A percentile compares a stretch with the other conserved stretches of the same genome.
Evolutionary conservation across 2,888 invertebrate species (phyloP).

Genomic region (Andrena chrysosceles): DNA sequence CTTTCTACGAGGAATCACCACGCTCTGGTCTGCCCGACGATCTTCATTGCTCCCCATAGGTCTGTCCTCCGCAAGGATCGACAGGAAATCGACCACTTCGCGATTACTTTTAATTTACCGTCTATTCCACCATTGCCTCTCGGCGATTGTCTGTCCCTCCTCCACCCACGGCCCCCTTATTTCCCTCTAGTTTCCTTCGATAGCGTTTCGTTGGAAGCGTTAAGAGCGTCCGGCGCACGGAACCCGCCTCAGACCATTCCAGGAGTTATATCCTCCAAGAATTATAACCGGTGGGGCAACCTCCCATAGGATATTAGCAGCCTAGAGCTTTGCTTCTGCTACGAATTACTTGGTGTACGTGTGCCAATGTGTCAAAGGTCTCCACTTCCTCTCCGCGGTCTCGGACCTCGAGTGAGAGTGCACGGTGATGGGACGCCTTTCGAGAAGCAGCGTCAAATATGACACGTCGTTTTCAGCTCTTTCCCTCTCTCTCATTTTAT

Average conservation of each 20-base stretch:
- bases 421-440: no score
- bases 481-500: no score
- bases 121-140: conserved; percentile 44
- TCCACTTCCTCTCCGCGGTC: neutral
- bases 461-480: no score
- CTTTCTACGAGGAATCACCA: neutral
- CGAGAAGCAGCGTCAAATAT: no score
- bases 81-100: conserved; percentile 52
- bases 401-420: neutral
- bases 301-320: conserved; percentile 56
- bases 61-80: neutral
- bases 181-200: conserved; percentile 22
- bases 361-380: conserved; percentile 24
- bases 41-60: neutral
- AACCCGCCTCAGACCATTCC: conserved; percentile 42
- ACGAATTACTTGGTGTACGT: neutral
- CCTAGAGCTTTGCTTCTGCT: neutral
- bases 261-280: conserved; percentile 63
- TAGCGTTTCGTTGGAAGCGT: conserved; percentile 34
- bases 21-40: neutral
- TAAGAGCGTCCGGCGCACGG: conserved; percentile 51
- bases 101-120: conserved; percentile 60
- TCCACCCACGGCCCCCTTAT: neutral
- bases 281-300: conserved; percentile 59
- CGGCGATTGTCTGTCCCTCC: conserved; percentile 37